Evolutionary conservation across 1,140 invertebrate species (phyloP).

Genomic region (Ptiloglossa arizonensis): DNA sequence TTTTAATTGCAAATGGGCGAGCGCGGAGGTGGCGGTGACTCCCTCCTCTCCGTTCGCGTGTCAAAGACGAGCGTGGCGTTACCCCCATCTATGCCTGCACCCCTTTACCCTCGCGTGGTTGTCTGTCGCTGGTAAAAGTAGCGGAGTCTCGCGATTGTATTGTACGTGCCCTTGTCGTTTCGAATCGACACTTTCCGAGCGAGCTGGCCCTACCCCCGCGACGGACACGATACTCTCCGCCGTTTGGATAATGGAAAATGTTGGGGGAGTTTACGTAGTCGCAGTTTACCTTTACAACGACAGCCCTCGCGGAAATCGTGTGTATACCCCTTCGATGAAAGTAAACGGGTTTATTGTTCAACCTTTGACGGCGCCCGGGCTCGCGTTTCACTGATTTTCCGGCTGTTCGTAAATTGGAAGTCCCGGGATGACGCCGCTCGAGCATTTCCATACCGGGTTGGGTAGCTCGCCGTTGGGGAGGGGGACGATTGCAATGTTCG

Average conservation of each 20-base stretch:
- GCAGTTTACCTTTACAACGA: not conserved
- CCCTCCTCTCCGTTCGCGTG: not conserved
- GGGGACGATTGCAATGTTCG: not conserved
- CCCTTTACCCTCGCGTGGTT: too few species aligned
- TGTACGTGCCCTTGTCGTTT: constrained; percentile 11
- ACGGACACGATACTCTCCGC: constrained; percentile 2
- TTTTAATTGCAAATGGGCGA: constrained; percentile 44
- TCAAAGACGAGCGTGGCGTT: constrained; percentile 49
- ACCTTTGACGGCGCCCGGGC: not conserved
- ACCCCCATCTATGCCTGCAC: too few species aligned
- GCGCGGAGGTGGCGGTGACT: not conserved
- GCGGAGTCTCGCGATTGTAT: not conserved
- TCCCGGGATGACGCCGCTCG: not conserved
- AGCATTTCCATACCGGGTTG: too few species aligned
- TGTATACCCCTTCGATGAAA: not conserved
- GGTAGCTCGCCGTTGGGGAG: too few species aligned
- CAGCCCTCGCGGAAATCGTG: not conserved
- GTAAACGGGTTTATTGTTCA: not conserved
- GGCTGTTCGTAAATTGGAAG: not conserved
- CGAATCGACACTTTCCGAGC: constrained; percentile 4
- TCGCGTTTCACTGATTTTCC: not conserved
- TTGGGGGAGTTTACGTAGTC: constrained; percentile 16
- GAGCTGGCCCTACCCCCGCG: not conserved
- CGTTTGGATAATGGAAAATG: constrained; percentile 46
- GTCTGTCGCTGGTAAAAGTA: not conserved